phyloP scores from a whole-genome alignment of 2,888 invertebrate species.

The Drosophila setosimentum region DNA sequence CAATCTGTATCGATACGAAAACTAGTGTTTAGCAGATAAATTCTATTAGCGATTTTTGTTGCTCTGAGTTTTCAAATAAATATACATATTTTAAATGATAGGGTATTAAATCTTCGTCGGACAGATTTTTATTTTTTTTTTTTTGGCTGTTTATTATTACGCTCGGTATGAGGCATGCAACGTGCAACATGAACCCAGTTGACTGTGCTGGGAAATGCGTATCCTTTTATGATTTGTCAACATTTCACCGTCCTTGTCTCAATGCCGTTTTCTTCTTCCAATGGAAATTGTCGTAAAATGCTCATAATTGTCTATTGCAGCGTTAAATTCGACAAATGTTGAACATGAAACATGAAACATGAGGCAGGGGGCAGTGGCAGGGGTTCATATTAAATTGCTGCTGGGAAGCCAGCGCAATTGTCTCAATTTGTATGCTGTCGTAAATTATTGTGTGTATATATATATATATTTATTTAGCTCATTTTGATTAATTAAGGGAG shows the following conservation, averaged over 20 bases:
- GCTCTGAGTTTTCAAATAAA: too few species aligned
- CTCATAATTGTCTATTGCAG: conserved; percentile 83
- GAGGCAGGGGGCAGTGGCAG: conserved; percentile 10
- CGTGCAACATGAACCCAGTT: conserved; percentile 22
- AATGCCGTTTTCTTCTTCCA: conserved; percentile 47
- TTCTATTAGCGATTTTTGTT: too few species aligned
- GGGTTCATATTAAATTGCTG: conserved; percentile 37
- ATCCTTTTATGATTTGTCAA: conserved; percentile 71
- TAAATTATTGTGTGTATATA: conserved; percentile 50
- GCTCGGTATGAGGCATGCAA: conserved; percentile 10
- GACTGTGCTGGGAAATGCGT: conserved; percentile 29
- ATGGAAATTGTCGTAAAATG: conserved; percentile 79
- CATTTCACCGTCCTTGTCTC: conserved; percentile 56
- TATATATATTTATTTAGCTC: conserved; percentile 58
- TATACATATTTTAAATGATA: neutral
- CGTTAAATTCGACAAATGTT: conserved; percentile 82
- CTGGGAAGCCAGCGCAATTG: conserved; percentile 48
- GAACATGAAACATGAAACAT: conserved; percentile 16
- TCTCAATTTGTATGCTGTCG: conserved; percentile 60
- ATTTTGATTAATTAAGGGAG: conserved; percentile 66
- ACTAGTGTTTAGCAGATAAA: neutral
- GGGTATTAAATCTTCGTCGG: neutral
- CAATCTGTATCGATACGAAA: neutral
- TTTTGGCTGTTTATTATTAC: neutral
- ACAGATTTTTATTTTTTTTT: neutral